These are phyloP conservation scores for Vireo griseus DNA, from an alignment of 2,797 vertebrate genomes.

Conservation along the genomic window DNA sequence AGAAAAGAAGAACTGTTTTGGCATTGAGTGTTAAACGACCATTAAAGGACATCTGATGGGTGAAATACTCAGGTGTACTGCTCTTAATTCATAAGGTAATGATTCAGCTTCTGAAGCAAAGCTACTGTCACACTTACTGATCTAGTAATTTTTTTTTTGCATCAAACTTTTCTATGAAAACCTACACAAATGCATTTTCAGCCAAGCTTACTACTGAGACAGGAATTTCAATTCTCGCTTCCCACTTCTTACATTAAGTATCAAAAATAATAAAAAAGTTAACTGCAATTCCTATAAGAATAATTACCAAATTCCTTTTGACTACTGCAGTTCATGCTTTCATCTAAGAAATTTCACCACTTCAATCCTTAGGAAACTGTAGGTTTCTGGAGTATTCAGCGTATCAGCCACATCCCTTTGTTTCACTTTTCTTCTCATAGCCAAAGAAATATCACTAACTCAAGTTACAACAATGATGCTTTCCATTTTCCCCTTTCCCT, in stretches of 20 bases:
- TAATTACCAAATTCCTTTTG: not conserved
- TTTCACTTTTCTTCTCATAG: not conserved
- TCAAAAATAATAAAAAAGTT: not conserved
- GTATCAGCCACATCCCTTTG: not conserved
- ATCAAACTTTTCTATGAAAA: not conserved
- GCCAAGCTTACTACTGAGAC: not conserved
- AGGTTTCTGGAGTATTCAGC: not conserved
- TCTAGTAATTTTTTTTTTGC: not conserved
- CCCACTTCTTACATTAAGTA: not conserved
- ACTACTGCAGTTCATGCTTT: not conserved
- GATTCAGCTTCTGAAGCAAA: not conserved
- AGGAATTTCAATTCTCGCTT: not conserved
- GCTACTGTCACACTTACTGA: not conserved
- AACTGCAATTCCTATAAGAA: not conserved
- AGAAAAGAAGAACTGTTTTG: constrained; percentile 67
- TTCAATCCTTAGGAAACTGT: not conserved
- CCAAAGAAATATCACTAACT: not conserved
- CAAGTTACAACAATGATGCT: not conserved
- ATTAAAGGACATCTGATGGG: not conserved
- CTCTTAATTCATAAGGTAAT: not conserved
- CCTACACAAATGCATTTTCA: not conserved
- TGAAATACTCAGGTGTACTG: not conserved
- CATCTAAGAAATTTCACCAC: not conserved
- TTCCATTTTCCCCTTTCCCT: not conserved
- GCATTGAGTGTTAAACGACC: not conserved